A percentile compares a stretch with the other conserved stretches of the same genome.
phyloP scores from a whole-genome alignment of 2,888 invertebrate species.

The Drosophila ustulata region DNA sequence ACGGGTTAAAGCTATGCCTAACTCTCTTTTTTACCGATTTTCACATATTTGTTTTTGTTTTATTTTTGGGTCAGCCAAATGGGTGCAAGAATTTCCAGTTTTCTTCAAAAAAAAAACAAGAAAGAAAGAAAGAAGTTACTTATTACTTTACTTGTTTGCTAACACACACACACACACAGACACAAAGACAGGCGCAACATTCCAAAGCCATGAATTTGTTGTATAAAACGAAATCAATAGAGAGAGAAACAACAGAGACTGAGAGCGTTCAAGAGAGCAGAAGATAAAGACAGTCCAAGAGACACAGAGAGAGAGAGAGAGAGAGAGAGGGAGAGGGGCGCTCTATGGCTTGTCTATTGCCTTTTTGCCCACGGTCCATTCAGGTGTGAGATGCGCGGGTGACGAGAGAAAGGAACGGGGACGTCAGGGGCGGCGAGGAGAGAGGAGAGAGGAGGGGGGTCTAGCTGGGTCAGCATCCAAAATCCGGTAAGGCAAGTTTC shows the following conservation, averaged over 20 bases:
- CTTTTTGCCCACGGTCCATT: conserved; percentile 60
- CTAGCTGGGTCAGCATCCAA: conserved; percentile 71
- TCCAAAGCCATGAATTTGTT: conserved; percentile 69
- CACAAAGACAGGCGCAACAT: conserved; percentile 40
- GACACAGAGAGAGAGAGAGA: background rate
- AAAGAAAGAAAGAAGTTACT: conserved; percentile 48
- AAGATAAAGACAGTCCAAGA: conserved; percentile 9
- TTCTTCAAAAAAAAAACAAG: conserved; percentile 35
- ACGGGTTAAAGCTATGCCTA: background rate
- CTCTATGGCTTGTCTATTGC: conserved; percentile 50
- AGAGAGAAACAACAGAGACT: conserved; percentile 38
- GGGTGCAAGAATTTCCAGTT: conserved; percentile 72
- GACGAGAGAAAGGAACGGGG: background rate
- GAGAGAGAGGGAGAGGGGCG: background rate
- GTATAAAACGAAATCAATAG: conserved; percentile 74
- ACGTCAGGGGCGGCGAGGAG: background rate
- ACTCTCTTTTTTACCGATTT: background rate
- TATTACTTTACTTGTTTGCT: conserved; percentile 58
- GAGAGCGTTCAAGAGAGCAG: conserved; percentile 37
- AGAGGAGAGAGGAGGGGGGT: background rate
- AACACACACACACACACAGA: conserved; percentile 35
- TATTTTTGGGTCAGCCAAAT: conserved; percentile 68
- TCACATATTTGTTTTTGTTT: conserved; percentile 13
- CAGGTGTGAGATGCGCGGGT: conserved; percentile 47
- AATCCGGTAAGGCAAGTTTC: conserved; percentile 81